These are phyloP conservation scores for Halictus ligatus DNA, from an alignment of 2,888 invertebrate genomes.

Conservation along the genomic window DNA sequence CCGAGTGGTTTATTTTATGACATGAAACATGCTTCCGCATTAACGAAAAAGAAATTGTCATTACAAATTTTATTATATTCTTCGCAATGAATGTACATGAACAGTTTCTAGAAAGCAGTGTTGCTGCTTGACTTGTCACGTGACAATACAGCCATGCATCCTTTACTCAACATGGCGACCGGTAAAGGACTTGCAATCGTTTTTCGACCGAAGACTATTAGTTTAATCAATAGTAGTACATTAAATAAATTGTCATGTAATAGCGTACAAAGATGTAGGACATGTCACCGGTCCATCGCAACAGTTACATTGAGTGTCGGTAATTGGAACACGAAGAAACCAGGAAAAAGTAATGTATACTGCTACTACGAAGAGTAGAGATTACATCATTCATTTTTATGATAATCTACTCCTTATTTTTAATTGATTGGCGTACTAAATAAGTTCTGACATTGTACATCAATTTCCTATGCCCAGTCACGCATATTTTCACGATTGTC, in stretches of 20 bases:
- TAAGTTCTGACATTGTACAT: neutral
- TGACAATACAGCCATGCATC: conserved; percentile 74
- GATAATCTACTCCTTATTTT: conserved; percentile 10
- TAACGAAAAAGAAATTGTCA: neutral
- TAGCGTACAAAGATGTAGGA: conserved; percentile 70
- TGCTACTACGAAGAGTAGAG: conserved; percentile 15
- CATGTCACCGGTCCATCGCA: conserved; percentile 73
- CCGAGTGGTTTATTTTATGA: neutral
- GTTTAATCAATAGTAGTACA: conserved; percentile 78
- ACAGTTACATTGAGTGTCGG: conserved; percentile 74
- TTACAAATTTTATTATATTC: neutral
- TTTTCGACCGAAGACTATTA: conserved; percentile 81
- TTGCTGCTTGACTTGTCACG: conserved; percentile 39
- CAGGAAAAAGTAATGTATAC: conserved; percentile 77
- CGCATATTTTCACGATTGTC: neutral
- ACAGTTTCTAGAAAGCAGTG: conserved; percentile 38
- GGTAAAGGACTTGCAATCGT: conserved; percentile 82
- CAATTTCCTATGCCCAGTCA: neutral
- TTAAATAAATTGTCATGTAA: conserved; percentile 72
- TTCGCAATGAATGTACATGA: neutral
- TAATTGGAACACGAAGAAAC: conserved; percentile 70
- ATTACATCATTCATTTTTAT: conserved; percentile 79
- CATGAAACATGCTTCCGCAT: neutral
- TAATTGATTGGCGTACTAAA: neutral
- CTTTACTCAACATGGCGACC: conserved; percentile 83